Base-by-base conservation (phyloP, 2,113 vertebrate species). In the Larimichthys crocea region DNA sequence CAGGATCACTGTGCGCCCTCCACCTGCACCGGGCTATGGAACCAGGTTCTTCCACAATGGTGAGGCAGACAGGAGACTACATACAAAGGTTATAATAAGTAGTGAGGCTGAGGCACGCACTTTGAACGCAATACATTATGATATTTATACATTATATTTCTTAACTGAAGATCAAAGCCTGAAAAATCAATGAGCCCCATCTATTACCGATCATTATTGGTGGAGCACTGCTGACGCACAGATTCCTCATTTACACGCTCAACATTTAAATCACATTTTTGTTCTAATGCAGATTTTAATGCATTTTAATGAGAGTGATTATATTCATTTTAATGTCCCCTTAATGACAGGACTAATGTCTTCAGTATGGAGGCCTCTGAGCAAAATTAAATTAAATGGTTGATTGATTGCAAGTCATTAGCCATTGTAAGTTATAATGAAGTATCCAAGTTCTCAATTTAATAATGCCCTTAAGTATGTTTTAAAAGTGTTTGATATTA, bases 11-110 rank as follows among this genome's bases (percentile, higher is more conserved):
- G 52, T 24, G 55, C 86, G 79, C 19, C 80, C 62, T 52, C 79
- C 88, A 57, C 84, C 89, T 0, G 87, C 77, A 50, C 31, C 88
- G 2, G 95, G 95, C 8, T 91, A 91, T 2, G 93, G 92, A n/a
- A 95, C 94, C 84, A 89, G 92, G 20, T 92, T 93, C 79, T 96
- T 95, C 80, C 94, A 94, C 55, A 87, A 94, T 3, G 95, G 96
- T 96, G 89, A 93, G 91, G 11, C 49, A 42, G 68, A 22, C 67
- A 29, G 49, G 20, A 29, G 42, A 50, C 2, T 26, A 2, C 17
- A 35, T 35, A 19, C 5, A 29, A 42, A 50, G 65, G 48, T n/a
- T 49, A 42, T 20, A 14, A 48, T 48, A 50, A 55, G 10, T 20
- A 52, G 3, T 31, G 9, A 53, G 26, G 8, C 11, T 35, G 20